Base-by-base conservation (phyloP, 2,888 invertebrate genomes). In the Morpho deidamia region DNA sequence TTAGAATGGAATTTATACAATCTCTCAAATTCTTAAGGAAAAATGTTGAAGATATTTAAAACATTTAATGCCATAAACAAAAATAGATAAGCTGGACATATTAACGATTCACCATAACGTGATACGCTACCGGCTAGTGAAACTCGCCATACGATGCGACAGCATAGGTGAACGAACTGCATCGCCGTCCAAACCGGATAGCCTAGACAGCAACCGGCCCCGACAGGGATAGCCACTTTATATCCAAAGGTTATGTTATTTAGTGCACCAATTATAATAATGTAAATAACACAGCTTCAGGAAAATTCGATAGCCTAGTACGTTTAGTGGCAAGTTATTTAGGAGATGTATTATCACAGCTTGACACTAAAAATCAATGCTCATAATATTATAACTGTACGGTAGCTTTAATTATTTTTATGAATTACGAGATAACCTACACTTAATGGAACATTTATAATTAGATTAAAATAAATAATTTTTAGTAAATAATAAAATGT, bases 111-210 rank as follows among this genome's bases (percentile, higher is more conserved):
- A 66, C 65, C 74, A 76, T 74, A 78, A 75, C 69, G 71, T 67
- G 75, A 71, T 72, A 74, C 68, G 54, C 59, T 53, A 59, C 66
- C 58, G 68, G 54, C 59, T 53, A 59, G 67, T 59, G 68, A 68
- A 67, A 67, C 62, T 66, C 54, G 55, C 59, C 60, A 54, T 64
- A 60, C 61, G 57, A 53, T 57, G 64, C 62, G 64, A 61, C 61
- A 61, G 61, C 56, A 76, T 78, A 81, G 85, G 84, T 86, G 83
- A 87, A 88, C 81, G 84, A 87, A 84, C 86, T 81, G 65, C 74
- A 69, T 65, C 72, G 70, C 72, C 60, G 60, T 58, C 79, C 79
- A 86, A 88, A 88, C 87, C 86, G 87, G 87, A 81, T 85, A 82
- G 76, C 74, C 78, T 77, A 75, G 75, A 79, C 76, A 78, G 78